Percentiles rank a stretch among this genome's conserved stretches.
These are phyloP conservation scores for Lasioglossum oenotherae DNA, from an alignment of 2,888 invertebrate species.

Conservation along the genomic window DNA sequence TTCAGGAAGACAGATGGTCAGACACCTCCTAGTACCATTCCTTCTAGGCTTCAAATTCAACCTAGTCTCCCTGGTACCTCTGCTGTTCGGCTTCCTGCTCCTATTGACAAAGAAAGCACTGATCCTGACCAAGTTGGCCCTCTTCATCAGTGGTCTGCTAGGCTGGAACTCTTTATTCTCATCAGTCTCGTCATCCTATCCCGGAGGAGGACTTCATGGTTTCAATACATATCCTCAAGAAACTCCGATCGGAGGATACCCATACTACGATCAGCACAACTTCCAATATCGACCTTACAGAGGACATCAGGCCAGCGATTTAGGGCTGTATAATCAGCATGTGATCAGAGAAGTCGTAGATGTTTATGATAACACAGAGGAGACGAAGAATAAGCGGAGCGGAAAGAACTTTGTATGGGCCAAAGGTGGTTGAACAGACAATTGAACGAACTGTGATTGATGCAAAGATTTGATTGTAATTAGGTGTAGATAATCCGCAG, in stretches of 20 bases:
- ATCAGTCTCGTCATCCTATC: constrained; percentile 18
- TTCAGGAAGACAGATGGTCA: constrained; percentile 90
- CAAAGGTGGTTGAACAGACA: constrained; percentile 61
- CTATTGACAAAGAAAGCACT: constrained; percentile 92
- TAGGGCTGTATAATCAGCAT: constrained; percentile 71
- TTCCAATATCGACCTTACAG: constrained; percentile 72
- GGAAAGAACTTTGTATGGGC: constrained; percentile 79
- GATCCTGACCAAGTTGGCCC: constrained; percentile 90
- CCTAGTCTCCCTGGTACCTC: constrained; percentile 89
- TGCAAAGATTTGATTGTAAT: not conserved
- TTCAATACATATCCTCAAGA: constrained; percentile 55
- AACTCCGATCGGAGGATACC: constrained; percentile 49
- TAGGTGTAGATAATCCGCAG: not conserved
- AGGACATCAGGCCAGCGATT: constrained; percentile 53
- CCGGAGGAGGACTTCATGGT: constrained; percentile 48
- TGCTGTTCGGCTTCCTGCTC: constrained; percentile 89
- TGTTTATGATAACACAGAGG: constrained; percentile 76
- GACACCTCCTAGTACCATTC: constrained; percentile 91
- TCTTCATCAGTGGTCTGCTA: constrained; percentile 89
- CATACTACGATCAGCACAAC: constrained; percentile 69
- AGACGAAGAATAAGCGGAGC: constrained; percentile 53
- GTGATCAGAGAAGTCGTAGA: constrained; percentile 81
- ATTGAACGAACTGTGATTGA: not conserved
- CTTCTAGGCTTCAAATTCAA: constrained; percentile 93
- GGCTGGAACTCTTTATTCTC: constrained; percentile 85